Evolutionary conservation across 2,888 invertebrate species (phyloP).

Genomic region (Ctena decussata): DNA sequence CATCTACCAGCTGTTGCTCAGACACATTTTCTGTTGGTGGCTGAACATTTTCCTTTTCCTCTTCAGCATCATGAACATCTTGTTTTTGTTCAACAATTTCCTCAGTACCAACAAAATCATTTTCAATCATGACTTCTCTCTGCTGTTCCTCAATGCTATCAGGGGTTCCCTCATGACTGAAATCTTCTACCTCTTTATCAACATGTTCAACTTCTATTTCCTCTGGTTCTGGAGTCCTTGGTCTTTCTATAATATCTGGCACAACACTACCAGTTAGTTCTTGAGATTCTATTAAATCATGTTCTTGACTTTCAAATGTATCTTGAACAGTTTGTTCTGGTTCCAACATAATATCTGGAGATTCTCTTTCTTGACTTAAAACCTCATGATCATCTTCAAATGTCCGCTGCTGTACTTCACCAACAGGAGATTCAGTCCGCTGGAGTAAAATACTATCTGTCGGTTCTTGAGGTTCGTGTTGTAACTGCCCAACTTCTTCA

Average conservation of each 20-base stretch:
- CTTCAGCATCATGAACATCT: background rate
- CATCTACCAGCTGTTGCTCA: background rate
- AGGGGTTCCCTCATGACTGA: background rate
- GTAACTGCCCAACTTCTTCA: background rate
- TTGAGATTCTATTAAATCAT: constrained; percentile 1
- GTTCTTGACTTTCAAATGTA: background rate
- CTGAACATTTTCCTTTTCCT: constrained; percentile 37
- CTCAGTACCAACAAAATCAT: background rate
- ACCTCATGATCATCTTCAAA: background rate
- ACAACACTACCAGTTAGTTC: background rate
- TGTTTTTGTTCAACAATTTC: background rate
- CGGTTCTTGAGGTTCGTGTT: background rate
- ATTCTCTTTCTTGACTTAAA: background rate
- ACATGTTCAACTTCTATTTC: background rate
- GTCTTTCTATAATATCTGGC: constrained; percentile 49
- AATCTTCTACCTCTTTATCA: background rate
- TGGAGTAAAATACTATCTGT: background rate
- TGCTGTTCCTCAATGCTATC: background rate
- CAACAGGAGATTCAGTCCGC: background rate
- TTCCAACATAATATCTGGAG: background rate
- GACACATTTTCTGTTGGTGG: background rate
- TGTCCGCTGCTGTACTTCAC: background rate
- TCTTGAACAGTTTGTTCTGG: background rate
- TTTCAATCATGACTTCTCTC: background rate
- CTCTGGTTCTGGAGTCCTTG: constrained; percentile 50